phyloP scores from a whole-genome alignment of 1,140 invertebrate species.

The Drosophila lacteicornis region DNA sequence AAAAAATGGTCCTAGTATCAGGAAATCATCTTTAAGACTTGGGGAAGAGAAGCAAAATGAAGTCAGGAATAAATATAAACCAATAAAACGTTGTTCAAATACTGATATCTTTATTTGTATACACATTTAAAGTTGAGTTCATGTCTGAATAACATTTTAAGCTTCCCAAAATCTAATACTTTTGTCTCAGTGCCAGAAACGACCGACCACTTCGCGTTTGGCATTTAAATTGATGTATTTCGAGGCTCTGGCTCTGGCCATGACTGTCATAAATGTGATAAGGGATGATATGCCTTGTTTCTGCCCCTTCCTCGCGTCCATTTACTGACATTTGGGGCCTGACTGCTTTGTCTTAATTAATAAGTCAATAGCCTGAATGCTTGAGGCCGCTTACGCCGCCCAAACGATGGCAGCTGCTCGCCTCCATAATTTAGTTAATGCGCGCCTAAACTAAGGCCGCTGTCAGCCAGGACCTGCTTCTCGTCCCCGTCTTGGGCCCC shows the following conservation, averaged over 20 bases:
- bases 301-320: background rate
- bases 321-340: slow-evolving; percentile 27
- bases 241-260: slow-evolving; percentile 40
- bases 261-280: slow-evolving; percentile 78
- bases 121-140: no score
- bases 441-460: slow-evolving; percentile 32
- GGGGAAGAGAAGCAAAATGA: no score
- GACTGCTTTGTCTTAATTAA: slow-evolving; percentile 71
- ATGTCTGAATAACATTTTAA: no score
- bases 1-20: background rate
- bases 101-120: no score
- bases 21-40: no score
- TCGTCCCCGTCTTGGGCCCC: background rate
- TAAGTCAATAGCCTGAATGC: slow-evolving; percentile 69
- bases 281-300: slow-evolving; percentile 55
- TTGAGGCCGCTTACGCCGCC: slow-evolving; percentile 39
- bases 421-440: slow-evolving; percentile 52
- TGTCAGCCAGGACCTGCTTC: slow-evolving; percentile 1
- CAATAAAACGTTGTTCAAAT: no score
- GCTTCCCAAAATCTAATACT: background rate
- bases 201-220: slow-evolving; percentile 33
- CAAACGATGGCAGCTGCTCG: slow-evolving; percentile 33
- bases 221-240: slow-evolving; percentile 76
- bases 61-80: no score
- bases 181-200: slow-evolving; percentile 10